A percentile compares a stretch with the other conserved stretches of the same genome.
Evolutionary conservation across 2,113 vertebrate species (phyloP).

Genomic region (Dasypus novemcinctus): DNA sequence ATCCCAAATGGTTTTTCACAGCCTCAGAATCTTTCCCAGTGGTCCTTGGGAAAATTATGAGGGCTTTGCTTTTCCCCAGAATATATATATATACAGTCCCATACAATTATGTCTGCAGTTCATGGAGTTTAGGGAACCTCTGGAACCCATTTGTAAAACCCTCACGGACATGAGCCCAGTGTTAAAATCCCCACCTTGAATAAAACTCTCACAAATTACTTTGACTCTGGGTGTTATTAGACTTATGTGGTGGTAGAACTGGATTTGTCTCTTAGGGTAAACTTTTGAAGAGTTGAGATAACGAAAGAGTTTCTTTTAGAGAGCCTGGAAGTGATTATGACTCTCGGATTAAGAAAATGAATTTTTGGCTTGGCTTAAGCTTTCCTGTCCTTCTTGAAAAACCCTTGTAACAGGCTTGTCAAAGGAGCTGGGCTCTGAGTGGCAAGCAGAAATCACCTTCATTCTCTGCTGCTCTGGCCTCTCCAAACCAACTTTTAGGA

Average conservation of each 20-base stretch:
- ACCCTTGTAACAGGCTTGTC: neutral
- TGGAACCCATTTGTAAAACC: neutral
- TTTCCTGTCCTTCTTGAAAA: neutral
- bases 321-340: no score
- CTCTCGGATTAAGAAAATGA: neutral
- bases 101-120: neutral
- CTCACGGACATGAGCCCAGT: neutral
- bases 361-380: no score
- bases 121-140: neutral
- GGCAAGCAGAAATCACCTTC: neutral
- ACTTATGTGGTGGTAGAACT: rapidly evolving
- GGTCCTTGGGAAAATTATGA: neutral
- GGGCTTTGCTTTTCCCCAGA: neutral
- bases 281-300: neutral
- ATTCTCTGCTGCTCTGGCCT: neutral
- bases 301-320: rapidly evolving
- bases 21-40: no score
- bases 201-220: neutral
- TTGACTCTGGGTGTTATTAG: rapidly evolving
- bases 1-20: neutral
- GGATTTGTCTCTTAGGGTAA: neutral
- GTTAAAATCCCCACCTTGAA: neutral
- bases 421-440: neutral
- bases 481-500: no score
- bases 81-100: neutral